A percentile compares a stretch with the other conserved stretches of the same genome.
Conservation (phyloP, 1,140 invertebrate species). For the Aphaenogaster rudis region DNA sequence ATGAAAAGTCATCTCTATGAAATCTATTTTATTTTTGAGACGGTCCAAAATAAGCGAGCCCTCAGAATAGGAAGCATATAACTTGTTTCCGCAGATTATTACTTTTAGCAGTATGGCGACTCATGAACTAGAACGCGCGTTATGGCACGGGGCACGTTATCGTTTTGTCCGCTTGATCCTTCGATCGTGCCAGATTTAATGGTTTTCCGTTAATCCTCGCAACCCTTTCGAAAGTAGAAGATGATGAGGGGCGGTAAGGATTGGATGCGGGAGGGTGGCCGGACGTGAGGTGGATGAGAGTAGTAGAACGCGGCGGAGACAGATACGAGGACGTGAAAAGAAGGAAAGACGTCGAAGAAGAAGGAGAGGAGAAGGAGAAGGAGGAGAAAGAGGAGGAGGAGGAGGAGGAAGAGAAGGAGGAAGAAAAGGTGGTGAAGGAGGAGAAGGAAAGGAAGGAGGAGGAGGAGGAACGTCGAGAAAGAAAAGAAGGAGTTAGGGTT, state of each 20-base stretch:
- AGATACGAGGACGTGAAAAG: slow-evolving; percentile 66
- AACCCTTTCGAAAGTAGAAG: slow-evolving; percentile 71
- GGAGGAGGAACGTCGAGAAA: slow-evolving; percentile 57
- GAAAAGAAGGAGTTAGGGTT: slow-evolving; percentile 75
- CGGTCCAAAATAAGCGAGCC: background rate
- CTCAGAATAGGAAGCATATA: slow-evolving; percentile 2
- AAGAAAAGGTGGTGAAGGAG: slow-evolving; percentile 22
- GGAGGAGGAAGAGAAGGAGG: slow-evolving; percentile 46
- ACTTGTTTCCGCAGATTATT: slow-evolving; percentile 41
- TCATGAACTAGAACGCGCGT: slow-evolving; percentile 43
- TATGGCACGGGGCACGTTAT: slow-evolving; percentile 63
- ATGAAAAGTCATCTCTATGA: background rate
- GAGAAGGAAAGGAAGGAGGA: slow-evolving; percentile 39
- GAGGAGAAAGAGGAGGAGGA: slow-evolving; percentile 33
- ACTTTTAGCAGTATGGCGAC: slow-evolving; percentile 31
- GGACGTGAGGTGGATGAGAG: slow-evolving; percentile 27
- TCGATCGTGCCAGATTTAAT: slow-evolving; percentile 74
- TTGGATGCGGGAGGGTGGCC: slow-evolving; percentile 1
- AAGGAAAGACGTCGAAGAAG: slow-evolving; percentile 56
- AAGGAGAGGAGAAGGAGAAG: slow-evolving; percentile 28
- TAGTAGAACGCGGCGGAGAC: slow-evolving; percentile 48
- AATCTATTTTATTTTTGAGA: slow-evolving; percentile 17
- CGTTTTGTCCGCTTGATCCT: slow-evolving; percentile 65
- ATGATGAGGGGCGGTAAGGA: slow-evolving; percentile 50
- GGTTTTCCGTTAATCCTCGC: slow-evolving; percentile 73